Conservation (phyloP, 2,797 vertebrate genomes). For the Myotis pilosus region DNA sequence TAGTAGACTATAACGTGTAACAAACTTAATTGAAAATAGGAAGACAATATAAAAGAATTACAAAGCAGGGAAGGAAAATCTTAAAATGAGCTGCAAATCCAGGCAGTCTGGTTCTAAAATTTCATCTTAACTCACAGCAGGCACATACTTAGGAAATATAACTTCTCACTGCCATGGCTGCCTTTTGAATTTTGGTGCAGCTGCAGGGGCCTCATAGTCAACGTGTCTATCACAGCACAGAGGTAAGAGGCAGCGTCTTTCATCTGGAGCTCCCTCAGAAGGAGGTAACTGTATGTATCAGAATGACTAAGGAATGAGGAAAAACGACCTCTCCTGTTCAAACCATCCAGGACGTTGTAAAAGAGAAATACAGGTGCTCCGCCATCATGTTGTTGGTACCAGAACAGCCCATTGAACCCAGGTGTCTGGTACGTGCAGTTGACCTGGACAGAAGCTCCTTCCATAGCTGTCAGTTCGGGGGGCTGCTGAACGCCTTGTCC, state of each 20-base stretch:
- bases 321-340: not conserved
- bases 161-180: not conserved
- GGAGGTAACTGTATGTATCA: conserved; percentile 9
- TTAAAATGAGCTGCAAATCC: not conserved
- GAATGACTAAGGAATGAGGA: conserved; percentile 21
- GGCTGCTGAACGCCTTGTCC: conserved; percentile 34
- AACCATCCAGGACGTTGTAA: conserved; percentile 18
- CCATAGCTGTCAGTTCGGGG: not conserved
- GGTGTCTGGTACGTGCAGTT: conserved; percentile 12
- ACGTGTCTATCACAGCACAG: conserved; percentile 48
- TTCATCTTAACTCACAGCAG: not conserved
- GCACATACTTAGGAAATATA: not conserved
- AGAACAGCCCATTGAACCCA: conserved; percentile 38
- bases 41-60: not conserved
- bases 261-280: not conserved
- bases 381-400: not conserved
- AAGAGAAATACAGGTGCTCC: not conserved
- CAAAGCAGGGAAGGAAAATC: not conserved
- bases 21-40: not conserved
- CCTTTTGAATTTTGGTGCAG: not conserved
- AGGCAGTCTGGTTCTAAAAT: not conserved
- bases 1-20: not conserved
- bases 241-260: conserved; percentile 53
- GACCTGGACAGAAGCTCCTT: conserved; percentile 16
- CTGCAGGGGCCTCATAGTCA: not conserved